These are phyloP conservation scores for Alsophila aescularia DNA, from an alignment of 2,888 invertebrate species.

Conservation along the genomic window DNA sequence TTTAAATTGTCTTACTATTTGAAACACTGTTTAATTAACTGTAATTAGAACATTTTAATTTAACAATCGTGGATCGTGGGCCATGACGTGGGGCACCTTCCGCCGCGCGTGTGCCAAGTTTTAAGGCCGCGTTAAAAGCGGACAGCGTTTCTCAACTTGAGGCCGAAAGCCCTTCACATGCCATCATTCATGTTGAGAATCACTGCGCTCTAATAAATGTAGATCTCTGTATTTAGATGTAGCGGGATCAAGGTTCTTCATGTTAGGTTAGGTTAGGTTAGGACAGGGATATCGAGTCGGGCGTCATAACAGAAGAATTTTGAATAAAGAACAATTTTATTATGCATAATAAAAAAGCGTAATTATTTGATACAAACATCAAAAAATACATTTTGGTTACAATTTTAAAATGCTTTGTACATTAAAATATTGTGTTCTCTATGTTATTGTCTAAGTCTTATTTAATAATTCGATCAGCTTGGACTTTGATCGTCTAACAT, in stretches of 20 bases:
- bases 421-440: too few species aligned
- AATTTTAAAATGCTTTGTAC: too few species aligned
- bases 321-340: too few species aligned
- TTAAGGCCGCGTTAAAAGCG: not conserved
- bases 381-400: too few species aligned
- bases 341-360: too few species aligned
- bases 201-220: not conserved
- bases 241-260: not conserved
- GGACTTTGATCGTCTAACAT: slow-evolving; percentile 9
- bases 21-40: too few species aligned
- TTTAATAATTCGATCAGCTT: slow-evolving; percentile 7
- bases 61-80: not conserved
- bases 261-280: too few species aligned
- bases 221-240: not conserved
- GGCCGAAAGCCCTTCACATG: slow-evolving; percentile 1
- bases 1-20: too few species aligned
- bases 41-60: not conserved
- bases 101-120: not conserved
- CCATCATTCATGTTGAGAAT: slow-evolving; percentile 3
- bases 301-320: too few species aligned
- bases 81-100: not conserved
- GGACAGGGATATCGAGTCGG: too few species aligned
- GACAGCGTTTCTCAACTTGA: slow-evolving; percentile 3
- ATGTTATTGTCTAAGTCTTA: too few species aligned
- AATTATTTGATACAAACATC: too few species aligned